Evolutionary conservation across 2,888 invertebrate genomes (phyloP).

Genomic region (Tetanocera ferruginea): DNA sequence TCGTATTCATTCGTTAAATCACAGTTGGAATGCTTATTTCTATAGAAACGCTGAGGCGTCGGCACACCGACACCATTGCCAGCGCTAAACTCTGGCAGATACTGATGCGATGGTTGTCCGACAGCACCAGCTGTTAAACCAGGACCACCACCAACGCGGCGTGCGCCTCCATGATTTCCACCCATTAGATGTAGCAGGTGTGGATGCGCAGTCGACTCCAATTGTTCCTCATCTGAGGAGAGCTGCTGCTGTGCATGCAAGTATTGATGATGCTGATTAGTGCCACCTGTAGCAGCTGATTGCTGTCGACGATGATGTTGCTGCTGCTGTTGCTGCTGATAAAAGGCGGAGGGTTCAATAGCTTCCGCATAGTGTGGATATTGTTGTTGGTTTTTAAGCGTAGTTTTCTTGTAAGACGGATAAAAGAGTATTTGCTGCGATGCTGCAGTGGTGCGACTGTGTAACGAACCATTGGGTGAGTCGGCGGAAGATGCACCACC

Average conservation of each 20-base stretch:
- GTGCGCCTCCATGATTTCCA: slow-evolving; percentile 43
- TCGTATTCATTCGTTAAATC: slow-evolving; percentile 53
- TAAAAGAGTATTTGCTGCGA: slow-evolving; percentile 63
- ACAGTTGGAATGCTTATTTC: slow-evolving; percentile 69
- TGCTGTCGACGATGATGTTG: slow-evolving; percentile 47
- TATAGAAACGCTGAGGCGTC: slow-evolving; percentile 61
- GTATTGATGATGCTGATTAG: slow-evolving; percentile 48
- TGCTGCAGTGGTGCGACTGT: slow-evolving; percentile 63
- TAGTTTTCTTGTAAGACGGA: slow-evolving; percentile 66
- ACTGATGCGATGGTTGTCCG: slow-evolving; percentile 55
- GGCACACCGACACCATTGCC: slow-evolving; percentile 44
- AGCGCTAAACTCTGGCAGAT: slow-evolving; percentile 33
- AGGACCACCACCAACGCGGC: slow-evolving; percentile 52
- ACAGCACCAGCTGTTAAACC: slow-evolving; percentile 49
- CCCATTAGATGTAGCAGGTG: slow-evolving; percentile 59
- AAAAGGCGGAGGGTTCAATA: slow-evolving; percentile 59
- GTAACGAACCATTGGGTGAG: slow-evolving; percentile 64
- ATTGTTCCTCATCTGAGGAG: slow-evolving; percentile 65
- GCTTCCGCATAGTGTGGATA: slow-evolving; percentile 65
- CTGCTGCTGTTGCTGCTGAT: slow-evolving; percentile 53
- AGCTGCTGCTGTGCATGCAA: slow-evolving; percentile 58
- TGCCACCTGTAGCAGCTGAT: slow-evolving; percentile 47
- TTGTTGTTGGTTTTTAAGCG: slow-evolving; percentile 53
- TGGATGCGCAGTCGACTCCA: slow-evolving; percentile 59
- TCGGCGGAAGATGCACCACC: slow-evolving; percentile 62